These are phyloP conservation scores for Parotia lawesii DNA, from an alignment of 2,113 vertebrate genomes.

Conservation along the genomic window DNA sequence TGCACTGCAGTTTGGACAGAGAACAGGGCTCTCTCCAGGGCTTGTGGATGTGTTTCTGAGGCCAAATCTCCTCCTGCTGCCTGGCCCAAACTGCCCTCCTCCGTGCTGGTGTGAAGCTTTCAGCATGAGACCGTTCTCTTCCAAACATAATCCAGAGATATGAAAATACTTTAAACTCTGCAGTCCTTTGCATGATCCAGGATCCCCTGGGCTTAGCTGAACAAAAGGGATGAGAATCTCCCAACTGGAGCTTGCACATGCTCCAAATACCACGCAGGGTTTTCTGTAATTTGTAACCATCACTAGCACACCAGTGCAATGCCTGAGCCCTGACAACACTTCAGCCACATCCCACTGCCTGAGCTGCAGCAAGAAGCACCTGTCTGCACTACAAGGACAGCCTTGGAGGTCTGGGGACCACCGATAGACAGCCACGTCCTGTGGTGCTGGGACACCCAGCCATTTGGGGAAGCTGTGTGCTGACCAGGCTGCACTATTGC, in stretches of 20 bases:
- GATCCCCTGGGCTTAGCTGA: background rate
- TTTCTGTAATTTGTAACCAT: background rate
- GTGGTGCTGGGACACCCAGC: rapidly evolving
- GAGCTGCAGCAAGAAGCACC: background rate
- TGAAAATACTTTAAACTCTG: background rate
- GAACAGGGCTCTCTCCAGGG: rapidly evolving
- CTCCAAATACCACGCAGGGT: background rate
- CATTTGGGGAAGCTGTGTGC: background rate
- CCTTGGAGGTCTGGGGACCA: background rate
- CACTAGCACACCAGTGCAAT: too few species aligned
- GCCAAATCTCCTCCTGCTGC: background rate
- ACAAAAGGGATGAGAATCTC: background rate
- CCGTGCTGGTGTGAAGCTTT: background rate
- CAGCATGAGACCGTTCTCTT: background rate
- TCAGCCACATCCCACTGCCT: background rate
- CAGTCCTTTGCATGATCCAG: too few species aligned
- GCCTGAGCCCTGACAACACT: background rate
- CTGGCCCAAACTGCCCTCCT: background rate
- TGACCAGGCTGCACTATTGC: background rate
- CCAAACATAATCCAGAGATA: background rate
- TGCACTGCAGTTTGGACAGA: rapidly evolving
- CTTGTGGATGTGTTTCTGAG: background rate
- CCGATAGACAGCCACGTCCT: background rate
- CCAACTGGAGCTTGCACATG: rapidly evolving
- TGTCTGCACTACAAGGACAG: background rate